Base-by-base conservation (phyloP, 1,140 invertebrate species). In the Ceratina calcarata region DNA sequence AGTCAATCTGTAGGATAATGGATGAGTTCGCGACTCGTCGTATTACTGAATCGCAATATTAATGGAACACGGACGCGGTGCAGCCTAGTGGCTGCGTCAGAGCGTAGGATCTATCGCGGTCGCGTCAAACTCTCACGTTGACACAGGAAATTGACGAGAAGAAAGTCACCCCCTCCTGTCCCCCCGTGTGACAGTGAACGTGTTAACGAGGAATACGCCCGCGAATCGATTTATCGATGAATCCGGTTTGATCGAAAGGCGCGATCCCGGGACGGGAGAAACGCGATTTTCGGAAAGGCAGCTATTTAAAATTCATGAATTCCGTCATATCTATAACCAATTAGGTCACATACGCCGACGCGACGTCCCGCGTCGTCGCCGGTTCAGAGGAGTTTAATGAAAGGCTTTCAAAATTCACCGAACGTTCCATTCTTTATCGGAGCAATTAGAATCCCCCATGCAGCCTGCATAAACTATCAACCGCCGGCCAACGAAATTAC, bases 341-440 rank as follows among this genome's bases (percentile, higher is more conserved):
- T 37, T 49, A 32, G 61, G 62, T 32, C 18, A 45, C 51, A n/a
- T 12, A 15, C 51, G 57, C 22, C 67, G 22, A 18, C 20, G 60
- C 45, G 16, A 16, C 15, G 22, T 0, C 8, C 10, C 24, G 0
- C 37, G 15, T n/a, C 57, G 57, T 20, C 20, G 4, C 57, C n/a
- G 49, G 70, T 27, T 55, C 62, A 58, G 75, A 69, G 69, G 82
- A 82, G 78, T 87, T 90, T 91, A 91, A 91, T 91, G 86, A 91
- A 90, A 60, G 3, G 16, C 24, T 67, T 76, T 80, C 78, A 53
- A 68, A 91, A 91, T 91, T 88, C 89, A 88, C 61, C 81, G 75
- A 76, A 83, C 84, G 83, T 87, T 82, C 83, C 87, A 86, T 91
- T 91, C 85, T 91, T 91, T 90, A 89, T 88, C 87, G 80, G 68